phyloP scores from a whole-genome alignment of 2,888 invertebrate species.

The Melanophora roralis region DNA sequence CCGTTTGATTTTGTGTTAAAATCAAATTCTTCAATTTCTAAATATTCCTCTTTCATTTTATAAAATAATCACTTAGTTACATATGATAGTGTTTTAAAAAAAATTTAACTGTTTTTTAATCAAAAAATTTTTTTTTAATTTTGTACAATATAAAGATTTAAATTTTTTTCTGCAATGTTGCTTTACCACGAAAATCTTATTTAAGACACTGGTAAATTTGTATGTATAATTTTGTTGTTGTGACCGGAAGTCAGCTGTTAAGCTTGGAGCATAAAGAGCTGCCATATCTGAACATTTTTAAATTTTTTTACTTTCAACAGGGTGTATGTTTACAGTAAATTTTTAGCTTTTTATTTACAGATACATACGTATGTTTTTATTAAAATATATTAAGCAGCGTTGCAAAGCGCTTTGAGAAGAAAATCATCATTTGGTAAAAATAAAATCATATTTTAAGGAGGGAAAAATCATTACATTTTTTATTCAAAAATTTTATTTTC shows the following conservation, averaged over 20 bases:
- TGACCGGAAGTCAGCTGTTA: background rate
- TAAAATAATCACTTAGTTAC: too few species aligned
- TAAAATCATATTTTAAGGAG: too few species aligned
- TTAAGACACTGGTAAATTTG: constrained; percentile 15
- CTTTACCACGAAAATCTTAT: constrained; percentile 47
- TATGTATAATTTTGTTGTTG: background rate
- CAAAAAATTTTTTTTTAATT: background rate
- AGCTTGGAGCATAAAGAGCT: background rate
- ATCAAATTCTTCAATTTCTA: constrained; percentile 59
- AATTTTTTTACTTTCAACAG: background rate
- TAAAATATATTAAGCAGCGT: too few species aligned
- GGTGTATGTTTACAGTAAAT: background rate
- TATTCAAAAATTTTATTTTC: too few species aligned
- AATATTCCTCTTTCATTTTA: constrained; percentile 55
- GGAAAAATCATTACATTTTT: too few species aligned
- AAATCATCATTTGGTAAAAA: too few species aligned
- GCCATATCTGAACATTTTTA: background rate
- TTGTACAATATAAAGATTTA: constrained; percentile 38
- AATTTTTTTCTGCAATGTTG: background rate
- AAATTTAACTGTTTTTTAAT: too few species aligned
- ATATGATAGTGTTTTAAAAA: too few species aligned
- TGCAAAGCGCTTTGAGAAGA: too few species aligned
- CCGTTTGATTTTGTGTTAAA: constrained; percentile 34
- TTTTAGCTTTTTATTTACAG: too few species aligned
- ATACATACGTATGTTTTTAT: too few species aligned